These are phyloP conservation scores for Dorcus hopei DNA, from an alignment of 2,888 invertebrate genomes.

Conservation along the genomic window DNA sequence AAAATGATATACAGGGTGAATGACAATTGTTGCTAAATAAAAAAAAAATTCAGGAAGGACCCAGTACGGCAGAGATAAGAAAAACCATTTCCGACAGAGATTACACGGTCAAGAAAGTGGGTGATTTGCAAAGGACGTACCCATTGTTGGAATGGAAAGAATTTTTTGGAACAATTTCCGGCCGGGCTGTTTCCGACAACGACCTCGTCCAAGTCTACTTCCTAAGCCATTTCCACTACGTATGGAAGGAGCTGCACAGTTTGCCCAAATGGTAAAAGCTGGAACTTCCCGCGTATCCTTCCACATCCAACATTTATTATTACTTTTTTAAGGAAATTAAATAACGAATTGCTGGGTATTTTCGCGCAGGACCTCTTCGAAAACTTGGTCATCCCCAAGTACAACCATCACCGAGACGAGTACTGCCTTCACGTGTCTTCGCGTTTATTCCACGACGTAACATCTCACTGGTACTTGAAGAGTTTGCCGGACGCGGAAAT, in stretches of 20 bases:
- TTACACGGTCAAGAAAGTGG: constrained; percentile 13
- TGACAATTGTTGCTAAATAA: no score
- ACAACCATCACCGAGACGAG: constrained; percentile 18
- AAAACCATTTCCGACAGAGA: background rate
- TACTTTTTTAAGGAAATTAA: constrained; percentile 24
- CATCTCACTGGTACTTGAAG: constrained; percentile 25
- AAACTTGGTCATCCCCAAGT: constrained; percentile 29
- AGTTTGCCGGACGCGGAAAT: constrained; percentile 11
- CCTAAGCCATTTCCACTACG: constrained; percentile 21
- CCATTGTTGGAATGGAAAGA: constrained; percentile 28
- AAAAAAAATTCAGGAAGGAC: background rate
- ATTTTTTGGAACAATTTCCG: constrained; percentile 28
- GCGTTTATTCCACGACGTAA: constrained; percentile 28
- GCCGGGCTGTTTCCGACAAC: constrained; percentile 17
- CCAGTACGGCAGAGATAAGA: background rate
- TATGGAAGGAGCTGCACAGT: constrained; percentile 12
- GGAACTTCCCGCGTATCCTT: background rate
- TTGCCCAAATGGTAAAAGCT: constrained; percentile 10
- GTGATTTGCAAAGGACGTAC: constrained; percentile 26
- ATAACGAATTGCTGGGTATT: constrained; percentile 32
- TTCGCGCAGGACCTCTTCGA: constrained; percentile 32
- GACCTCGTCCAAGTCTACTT: constrained; percentile 31
- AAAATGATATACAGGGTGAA: no score
- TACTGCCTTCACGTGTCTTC: constrained; percentile 29
- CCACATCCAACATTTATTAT: no score